phyloP scores from a whole-genome alignment of 2,888 invertebrate genomes.

The Agrilus biguttatus region DNA sequence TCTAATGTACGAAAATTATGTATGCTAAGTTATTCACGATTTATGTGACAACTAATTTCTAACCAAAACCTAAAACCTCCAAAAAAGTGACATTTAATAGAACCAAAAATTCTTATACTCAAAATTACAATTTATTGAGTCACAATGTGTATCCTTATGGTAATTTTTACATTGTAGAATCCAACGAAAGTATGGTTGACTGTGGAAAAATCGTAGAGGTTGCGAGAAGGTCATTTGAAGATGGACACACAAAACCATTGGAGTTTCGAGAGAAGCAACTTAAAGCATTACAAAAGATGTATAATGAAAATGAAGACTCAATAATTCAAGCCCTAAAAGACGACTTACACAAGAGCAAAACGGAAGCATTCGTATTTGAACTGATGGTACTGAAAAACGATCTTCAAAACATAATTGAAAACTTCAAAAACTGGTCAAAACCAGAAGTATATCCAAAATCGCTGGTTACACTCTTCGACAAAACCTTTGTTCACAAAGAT shows the following conservation, averaged over 20 bases:
- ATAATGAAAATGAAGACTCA: slow-evolving; percentile 61
- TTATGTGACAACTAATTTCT: too few relatives aligned
- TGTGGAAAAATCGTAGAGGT: too few relatives aligned
- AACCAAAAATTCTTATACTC: too few relatives aligned
- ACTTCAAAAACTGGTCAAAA: slow-evolving; percentile 66
- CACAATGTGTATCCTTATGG: too few relatives aligned
- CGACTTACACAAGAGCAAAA: slow-evolving; percentile 66
- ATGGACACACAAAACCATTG: slow-evolving; percentile 68
- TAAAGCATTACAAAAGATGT: slow-evolving; percentile 53
- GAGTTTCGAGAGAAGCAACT: slow-evolving; percentile 73
- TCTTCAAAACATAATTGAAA: slow-evolving; percentile 47
- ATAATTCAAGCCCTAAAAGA: slow-evolving; percentile 60
- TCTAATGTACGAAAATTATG: too few relatives aligned
- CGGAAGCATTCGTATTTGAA: slow-evolving; percentile 68
- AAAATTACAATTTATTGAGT: too few relatives aligned
- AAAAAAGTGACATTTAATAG: too few relatives aligned
- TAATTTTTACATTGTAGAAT: too few relatives aligned
- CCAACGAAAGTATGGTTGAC: too few relatives aligned
- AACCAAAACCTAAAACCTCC: too few relatives aligned
- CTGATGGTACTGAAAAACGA: slow-evolving; percentile 65
- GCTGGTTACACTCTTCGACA: slow-evolving; percentile 56
- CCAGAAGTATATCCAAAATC: slow-evolving; percentile 54
- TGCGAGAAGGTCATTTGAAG: slow-evolving; percentile 57
- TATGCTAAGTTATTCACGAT: too few relatives aligned
- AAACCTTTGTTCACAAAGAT: slow-evolving; percentile 45